Percentiles rank a stretch among this genome's conserved stretches.
phyloP scores from a whole-genome alignment of 2,797 vertebrate genomes.

The Myotis daubentonii region DNA sequence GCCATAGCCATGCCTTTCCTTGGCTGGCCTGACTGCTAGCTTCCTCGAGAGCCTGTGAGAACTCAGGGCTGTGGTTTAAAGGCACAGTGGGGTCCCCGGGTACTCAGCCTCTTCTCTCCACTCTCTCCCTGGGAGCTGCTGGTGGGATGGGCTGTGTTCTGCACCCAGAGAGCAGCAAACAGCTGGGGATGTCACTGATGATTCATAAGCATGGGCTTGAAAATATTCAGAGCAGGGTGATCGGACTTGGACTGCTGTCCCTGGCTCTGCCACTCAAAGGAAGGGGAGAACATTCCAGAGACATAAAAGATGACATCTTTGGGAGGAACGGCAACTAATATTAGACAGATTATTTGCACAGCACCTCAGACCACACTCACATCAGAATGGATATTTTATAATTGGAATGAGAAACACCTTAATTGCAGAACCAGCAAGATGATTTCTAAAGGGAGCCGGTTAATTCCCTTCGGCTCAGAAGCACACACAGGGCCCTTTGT shows the following conservation, averaged over 20 bases:
- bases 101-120: not conserved
- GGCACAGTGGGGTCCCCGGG: not conserved
- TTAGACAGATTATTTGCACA: not conserved
- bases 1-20: not conserved
- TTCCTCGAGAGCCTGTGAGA: not conserved
- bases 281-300: not conserved
- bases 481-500: not conserved
- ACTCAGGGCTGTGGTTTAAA: not conserved
- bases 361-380: not conserved
- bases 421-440: not conserved
- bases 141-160: fast-evolving
- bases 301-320: not conserved
- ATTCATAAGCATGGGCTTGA: not conserved
- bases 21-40: fast-evolving
- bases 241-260: not conserved
- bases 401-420: not conserved
- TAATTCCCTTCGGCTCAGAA: not conserved
- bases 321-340: not conserved
- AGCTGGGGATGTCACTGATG: too few relatives aligned
- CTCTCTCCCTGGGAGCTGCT: not conserved
- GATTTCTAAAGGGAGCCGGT: not conserved
- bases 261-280: not conserved
- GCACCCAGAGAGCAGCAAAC: not conserved
- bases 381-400: not conserved
- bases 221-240: not conserved